Conservation (phyloP, 1,140 invertebrate genomes). For the Sitodiplosis mosellana region DNA sequence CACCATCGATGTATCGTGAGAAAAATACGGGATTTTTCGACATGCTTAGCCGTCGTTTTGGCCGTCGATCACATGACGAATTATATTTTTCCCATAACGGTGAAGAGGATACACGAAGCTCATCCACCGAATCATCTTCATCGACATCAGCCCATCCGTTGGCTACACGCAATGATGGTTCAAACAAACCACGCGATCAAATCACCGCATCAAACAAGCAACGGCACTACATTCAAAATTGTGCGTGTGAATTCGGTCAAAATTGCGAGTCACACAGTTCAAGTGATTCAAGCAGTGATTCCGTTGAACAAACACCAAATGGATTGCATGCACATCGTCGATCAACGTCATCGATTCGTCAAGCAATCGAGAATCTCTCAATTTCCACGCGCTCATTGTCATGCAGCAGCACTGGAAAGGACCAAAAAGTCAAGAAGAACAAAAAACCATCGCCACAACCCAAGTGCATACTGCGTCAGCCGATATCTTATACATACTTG, state of each 20-base stretch:
- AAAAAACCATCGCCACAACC: constrained; percentile 24
- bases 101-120: constrained; percentile 35
- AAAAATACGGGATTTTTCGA: constrained; percentile 36
- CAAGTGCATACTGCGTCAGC: constrained; percentile 46
- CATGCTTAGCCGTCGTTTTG: constrained; percentile 35
- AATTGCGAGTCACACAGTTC: constrained; percentile 34
- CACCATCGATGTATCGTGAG: constrained; percentile 29
- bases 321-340: constrained; percentile 35
- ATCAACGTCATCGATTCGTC: constrained; percentile 43
- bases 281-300: constrained; percentile 37
- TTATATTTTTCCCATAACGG: constrained; percentile 16
- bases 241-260: constrained; percentile 11
- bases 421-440: neutral
- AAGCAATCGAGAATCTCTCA: constrained; percentile 45
- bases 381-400: constrained; percentile 39
- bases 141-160: constrained; percentile 30
- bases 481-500: constrained; percentile 58
- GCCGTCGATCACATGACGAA: constrained; percentile 29
- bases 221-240: constrained; percentile 14
- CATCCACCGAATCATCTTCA: constrained; percentile 34
- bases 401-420: constrained; percentile 30
- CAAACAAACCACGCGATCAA: constrained; percentile 18
- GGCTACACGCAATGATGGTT: constrained; percentile 8
- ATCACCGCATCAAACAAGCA: constrained; percentile 14
- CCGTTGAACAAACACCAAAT: constrained; percentile 11